Evolutionary conservation across 2,888 invertebrate genomes (phyloP), one percentile per base, ranked within the genome.

Genomic region (Andrena marginata): DNA sequence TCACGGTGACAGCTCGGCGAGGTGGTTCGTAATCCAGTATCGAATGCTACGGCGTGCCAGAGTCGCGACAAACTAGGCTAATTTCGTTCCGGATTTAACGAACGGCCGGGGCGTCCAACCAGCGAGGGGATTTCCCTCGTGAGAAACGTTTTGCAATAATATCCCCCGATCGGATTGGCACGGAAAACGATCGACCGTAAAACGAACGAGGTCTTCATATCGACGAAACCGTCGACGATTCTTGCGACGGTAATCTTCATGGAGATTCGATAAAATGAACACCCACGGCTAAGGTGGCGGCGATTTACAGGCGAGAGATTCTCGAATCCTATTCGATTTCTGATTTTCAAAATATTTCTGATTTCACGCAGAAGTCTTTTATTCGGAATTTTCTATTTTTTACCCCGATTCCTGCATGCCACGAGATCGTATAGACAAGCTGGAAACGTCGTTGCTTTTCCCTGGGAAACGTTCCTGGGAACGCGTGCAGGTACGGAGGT

Each of bases 61-160:
- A 54, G 31, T 77, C 31, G 42, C 60, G 65, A 65, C 64, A 80
- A 84, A 83, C 77, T 80, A 77, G 76, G 68, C 71, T 83, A 84
- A 82, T 83, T 73, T 82, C 63, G 63, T 74, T 77, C 75, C 59
- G 23, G 35, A 83, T 68, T 85, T 83, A 83, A 80, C 77, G 69
- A 71, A 56, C 42, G 69, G 20, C 16, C n/a, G 29, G 29, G 42
- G n/a, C 23, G 72, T 49, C 26, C 63, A 33, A 68, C 29, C 72
- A 49, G 13, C 42, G n/a, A 5, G 23, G 16, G 56, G 59, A 42
- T 51, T 70, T 80, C 51, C 73, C 54, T 48, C 20, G n/a, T 35
- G 29, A 71, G 31, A 71, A 80, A 62, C 42, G 60, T 48, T 71
- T 56, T 49, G 71, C 75, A 68, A 75, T 71, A 71, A 75, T 71